Conservation (phyloP, 2,797 vertebrate genomes). For the Chelon auratus region DNA sequence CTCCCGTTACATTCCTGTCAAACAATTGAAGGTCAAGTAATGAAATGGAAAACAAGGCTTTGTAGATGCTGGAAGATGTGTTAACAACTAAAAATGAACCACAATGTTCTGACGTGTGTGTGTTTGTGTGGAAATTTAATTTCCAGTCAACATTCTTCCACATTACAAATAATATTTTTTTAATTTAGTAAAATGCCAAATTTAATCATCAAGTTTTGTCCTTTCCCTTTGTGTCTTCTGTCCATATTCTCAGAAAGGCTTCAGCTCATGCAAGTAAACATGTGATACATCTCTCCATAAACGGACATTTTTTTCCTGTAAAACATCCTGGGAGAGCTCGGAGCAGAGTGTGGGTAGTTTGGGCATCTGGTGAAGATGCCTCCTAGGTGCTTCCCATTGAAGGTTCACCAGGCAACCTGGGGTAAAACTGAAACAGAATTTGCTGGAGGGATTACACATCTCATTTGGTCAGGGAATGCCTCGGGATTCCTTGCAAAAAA, state of each 20-base stretch:
- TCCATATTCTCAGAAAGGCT: background rate
- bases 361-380: too few species aligned
- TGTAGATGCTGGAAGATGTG: background rate
- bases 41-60: background rate
- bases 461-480: too few species aligned
- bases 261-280: too few species aligned
- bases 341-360: too few species aligned
- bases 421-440: too few species aligned
- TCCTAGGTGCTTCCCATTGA: too few species aligned
- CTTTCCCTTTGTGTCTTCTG: background rate
- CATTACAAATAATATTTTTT: background rate
- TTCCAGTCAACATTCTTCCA: background rate
- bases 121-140: conserved; percentile 2
- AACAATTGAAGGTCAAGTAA: conserved; percentile 42
- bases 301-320: too few species aligned
- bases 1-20: conserved; percentile 8
- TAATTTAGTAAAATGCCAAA: background rate
- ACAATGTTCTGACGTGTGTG: background rate
- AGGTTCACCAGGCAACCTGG: too few species aligned
- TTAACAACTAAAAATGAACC: background rate
- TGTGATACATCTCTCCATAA: background rate
- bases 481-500: too few species aligned
- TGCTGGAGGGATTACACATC: too few species aligned
- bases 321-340: too few species aligned
- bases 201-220: too few species aligned